Percentiles rank a stretch among this genome's conserved stretches.
These are phyloP conservation scores for Meganola albula DNA, from an alignment of 2,888 invertebrate species.

Conservation along the genomic window DNA sequence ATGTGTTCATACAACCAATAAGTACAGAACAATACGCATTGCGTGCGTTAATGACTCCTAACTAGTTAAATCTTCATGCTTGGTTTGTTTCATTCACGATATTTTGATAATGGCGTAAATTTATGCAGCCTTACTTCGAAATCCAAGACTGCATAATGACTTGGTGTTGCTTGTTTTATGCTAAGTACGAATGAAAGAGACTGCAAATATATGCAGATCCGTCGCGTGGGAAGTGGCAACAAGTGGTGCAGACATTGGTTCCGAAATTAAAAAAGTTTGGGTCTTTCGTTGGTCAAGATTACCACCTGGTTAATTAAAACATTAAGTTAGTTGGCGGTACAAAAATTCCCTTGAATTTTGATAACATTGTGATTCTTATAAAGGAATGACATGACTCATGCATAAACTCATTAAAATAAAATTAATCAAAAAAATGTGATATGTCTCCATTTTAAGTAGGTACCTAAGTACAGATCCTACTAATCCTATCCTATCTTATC, in stretches of 20 bases:
- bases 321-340: conserved; percentile 34
- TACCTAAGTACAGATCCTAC: too few species aligned
- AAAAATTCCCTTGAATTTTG: conserved; percentile 23
- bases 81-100: conserved; percentile 63
- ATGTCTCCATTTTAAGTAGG: too few species aligned
- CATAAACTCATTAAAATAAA: too few species aligned
- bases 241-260: conserved; percentile 61
- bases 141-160: conserved; percentile 72
- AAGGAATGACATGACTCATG: too few species aligned
- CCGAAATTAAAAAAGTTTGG: conserved; percentile 43
- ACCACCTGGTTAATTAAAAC: conserved; percentile 58
- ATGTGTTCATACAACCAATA: too few species aligned
- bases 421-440: too few species aligned
- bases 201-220: conserved; percentile 71
- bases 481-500: too few species aligned
- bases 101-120: conserved; percentile 75
- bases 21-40: conserved; percentile 46
- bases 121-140: conserved; percentile 66
- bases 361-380: too few species aligned
- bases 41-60: conserved; percentile 70
- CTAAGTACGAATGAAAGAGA: conserved; percentile 69
- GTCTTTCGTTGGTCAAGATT: conserved; percentile 47
- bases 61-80: conserved; percentile 63
- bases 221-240: conserved; percentile 74
- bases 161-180: conserved; percentile 73